Evolutionary conservation across 2,113 vertebrate species (phyloP).

Genomic region (Oncorhynchus masou): DNA sequence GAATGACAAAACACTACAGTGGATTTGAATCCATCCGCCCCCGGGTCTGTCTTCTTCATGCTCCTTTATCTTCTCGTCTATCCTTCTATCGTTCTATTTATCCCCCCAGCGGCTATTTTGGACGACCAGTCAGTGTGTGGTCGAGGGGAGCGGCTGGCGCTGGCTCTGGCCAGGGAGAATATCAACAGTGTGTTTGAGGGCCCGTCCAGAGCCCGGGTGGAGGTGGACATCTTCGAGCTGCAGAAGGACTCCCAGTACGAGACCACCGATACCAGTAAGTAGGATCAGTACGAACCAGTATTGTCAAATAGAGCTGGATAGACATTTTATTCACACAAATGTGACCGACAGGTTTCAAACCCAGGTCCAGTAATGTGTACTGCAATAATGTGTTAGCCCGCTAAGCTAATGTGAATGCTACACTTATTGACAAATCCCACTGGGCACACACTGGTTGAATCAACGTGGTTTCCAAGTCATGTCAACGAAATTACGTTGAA

Average conservation of each 20-base stretch:
- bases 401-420: no score
- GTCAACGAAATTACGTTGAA: no score
- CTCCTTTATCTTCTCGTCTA: not conserved
- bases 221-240: slow-evolving; percentile 88
- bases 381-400: no score
- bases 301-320: no score
- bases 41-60: not conserved
- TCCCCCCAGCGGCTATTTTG: slow-evolving; percentile 71
- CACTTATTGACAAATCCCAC: no score
- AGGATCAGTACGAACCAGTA: no score
- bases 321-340: no score
- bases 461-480: no score
- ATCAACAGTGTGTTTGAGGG: slow-evolving; percentile 84
- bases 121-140: slow-evolving; percentile 87
- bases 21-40: not conserved
- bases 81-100: not conserved
- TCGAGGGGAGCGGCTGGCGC: slow-evolving; percentile 82
- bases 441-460: no score
- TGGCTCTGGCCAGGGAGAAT: slow-evolving; percentile 86
- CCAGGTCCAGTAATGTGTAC: not conserved
- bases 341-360: not conserved
- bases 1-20: not conserved
- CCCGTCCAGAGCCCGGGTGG: slow-evolving; percentile 78
- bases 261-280: slow-evolving; percentile 89
- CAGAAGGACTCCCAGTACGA: slow-evolving; percentile 88